Evolutionary conservation across 2,113 vertebrate genomes (phyloP).

Genomic region (Thalassarche chlororhynchos): DNA sequence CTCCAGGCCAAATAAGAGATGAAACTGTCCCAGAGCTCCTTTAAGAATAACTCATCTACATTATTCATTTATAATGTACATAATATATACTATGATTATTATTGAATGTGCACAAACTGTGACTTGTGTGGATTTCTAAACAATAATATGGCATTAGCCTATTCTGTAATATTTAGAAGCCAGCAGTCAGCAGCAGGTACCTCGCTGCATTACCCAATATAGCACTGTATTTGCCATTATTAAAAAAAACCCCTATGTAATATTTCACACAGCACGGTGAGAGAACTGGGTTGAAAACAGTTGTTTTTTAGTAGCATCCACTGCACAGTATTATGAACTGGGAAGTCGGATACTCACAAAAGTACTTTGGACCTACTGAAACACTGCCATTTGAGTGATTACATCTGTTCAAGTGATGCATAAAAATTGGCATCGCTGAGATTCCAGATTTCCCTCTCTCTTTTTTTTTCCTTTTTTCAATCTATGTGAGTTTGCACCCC

Average conservation of each 20-base stretch:
- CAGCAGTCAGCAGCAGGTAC: neutral
- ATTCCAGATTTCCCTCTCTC: neutral
- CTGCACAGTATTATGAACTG: neutral
- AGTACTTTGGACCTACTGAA: slow-evolving; percentile 13
- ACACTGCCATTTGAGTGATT: slow-evolving; percentile 64
- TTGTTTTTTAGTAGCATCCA: neutral
- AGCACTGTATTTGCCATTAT: neutral
- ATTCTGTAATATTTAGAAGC: neutral
- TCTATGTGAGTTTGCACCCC: slow-evolving; percentile 47
- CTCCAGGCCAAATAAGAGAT: neutral
- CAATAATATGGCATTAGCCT: neutral
- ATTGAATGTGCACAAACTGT: neutral
- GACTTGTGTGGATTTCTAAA: neutral
- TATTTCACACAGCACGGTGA: neutral
- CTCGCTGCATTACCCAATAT: neutral
- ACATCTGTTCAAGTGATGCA: slow-evolving; percentile 28
- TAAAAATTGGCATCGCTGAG: neutral
- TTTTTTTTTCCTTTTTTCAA: too few species aligned
- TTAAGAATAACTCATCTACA: neutral
- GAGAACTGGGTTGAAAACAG: neutral
- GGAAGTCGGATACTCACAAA: neutral
- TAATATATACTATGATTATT: neutral
- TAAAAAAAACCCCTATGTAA: neutral
- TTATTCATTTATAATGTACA: neutral
- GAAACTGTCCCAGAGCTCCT: neutral